Evolutionary conservation across 92 coral and sea anemone genomes (phyloP), one percentile per base, ranked within the genome.

Genomic region (Palythoa grandis): DNA sequence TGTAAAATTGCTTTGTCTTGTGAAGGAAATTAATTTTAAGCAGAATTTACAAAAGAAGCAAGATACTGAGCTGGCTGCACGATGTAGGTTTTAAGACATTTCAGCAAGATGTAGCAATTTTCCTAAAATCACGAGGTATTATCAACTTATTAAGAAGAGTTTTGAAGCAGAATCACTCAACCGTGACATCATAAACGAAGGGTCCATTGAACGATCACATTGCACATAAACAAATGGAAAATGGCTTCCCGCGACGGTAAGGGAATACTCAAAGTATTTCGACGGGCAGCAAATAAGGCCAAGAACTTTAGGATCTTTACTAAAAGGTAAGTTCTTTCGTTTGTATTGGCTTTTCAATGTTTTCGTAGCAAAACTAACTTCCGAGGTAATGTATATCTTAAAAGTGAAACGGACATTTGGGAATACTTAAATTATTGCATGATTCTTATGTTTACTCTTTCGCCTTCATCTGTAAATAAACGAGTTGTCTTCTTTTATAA

Each of bases 291-390:
- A 9, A 91, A 67, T 78, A 94, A 92, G 50, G 98, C 95, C 24
- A 94, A 94, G 87, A 94, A 94, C 79, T 92, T 90, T 74, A 89
- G 94, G 87, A 86, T 94, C n/a, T 94, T 94, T 53, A 94, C 98
- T 3, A 86, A 92, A 90, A 86, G 92, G 98, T 94, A 80, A 35
- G 87, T 58, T 22, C 57, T 54, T 82, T 37, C 15, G 23, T 53
- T 38, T 7, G 1, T 39, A 6, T 19, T 1, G 35, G 35, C 35
- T 83, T 39, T 38, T 20, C 15, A 35, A 35, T 86, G 53, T 35
- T 40, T 68, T 57, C 8, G 29, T 70, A 37, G 48, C 16, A n/a
- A 35, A 22, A 52, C 69, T 58, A 24, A 69, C 48, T 29, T 11
- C 74, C 39, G 24, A 7, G 24, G 70, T 25, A 65, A 65, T 65